Conservation (phyloP, 1,140 invertebrate genomes). For the Magallana gigas region DNA sequence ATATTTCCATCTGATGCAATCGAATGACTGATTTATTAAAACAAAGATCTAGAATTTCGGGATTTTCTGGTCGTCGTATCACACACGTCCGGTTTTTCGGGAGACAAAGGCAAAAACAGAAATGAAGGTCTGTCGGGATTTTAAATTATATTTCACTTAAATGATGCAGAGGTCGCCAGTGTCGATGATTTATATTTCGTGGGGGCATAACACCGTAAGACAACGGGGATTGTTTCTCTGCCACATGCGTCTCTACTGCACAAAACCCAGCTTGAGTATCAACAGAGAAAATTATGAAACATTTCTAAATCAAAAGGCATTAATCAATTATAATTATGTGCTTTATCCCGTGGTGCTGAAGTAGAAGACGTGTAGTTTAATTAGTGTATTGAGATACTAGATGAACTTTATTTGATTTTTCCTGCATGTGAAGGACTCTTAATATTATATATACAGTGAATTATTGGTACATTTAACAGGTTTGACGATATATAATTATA, state of each 20-base stretch:
- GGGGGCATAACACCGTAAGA: neutral
- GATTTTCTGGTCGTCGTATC: neutral
- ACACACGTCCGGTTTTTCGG: neutral
- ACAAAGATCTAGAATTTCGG: neutral
- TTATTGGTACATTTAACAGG: too few relatives aligned
- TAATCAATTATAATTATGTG: too few relatives aligned
- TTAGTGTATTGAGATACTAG: too few relatives aligned
- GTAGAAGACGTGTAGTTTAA: too few relatives aligned
- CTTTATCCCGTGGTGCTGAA: too few relatives aligned
- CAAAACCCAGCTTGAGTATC: too few relatives aligned
- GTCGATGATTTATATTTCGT: neutral
- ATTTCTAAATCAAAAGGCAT: too few relatives aligned
- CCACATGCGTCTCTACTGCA: neutral
- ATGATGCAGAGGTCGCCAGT: neutral
- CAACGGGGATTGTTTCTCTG: neutral
- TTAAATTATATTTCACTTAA: slow-evolving; percentile 13
- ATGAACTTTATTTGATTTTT: too few relatives aligned
- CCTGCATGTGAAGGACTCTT: too few relatives aligned
- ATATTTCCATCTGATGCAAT: slow-evolving; percentile 23
- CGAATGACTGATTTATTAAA: slow-evolving; percentile 23
- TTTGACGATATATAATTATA: too few relatives aligned
- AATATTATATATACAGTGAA: too few relatives aligned
- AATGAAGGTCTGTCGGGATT: neutral
- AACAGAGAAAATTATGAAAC: too few relatives aligned
- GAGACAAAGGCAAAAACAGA: neutral